A percentile compares a stretch with the other conserved stretches of the same genome.
Evolutionary conservation across 2,797 vertebrate genomes (phyloP).

Genomic region (Chloroceryle inda): DNA sequence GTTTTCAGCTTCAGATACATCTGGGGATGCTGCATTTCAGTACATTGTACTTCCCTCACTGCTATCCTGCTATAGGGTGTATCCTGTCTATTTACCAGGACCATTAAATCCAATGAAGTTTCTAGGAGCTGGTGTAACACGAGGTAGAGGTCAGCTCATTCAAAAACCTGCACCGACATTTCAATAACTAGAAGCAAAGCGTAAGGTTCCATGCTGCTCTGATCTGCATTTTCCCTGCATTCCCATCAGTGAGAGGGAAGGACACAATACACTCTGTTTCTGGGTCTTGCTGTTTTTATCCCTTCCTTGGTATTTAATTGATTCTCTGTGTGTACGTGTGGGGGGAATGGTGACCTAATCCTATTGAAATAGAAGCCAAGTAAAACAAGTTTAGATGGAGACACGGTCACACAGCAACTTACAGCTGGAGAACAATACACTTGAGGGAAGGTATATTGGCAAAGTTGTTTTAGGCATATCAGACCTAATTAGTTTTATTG

Average conservation of each 20-base stretch:
- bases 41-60: neutral
- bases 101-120: neutral
- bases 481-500: slow-evolving; percentile 11
- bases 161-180: neutral
- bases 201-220: neutral
- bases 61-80: neutral
- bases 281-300: slow-evolving; percentile 28
- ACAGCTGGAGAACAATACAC: neutral
- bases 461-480: neutral
- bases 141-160: neutral
- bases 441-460: slow-evolving; percentile 3
- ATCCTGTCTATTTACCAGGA: neutral
- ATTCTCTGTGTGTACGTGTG: neutral
- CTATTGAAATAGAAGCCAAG: slow-evolving; percentile 54
- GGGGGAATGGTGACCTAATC: slow-evolving; percentile 48
- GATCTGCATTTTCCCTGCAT: neutral
- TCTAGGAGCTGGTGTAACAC: neutral
- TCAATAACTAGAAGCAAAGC: neutral
- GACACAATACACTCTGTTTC: neutral
- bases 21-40: neutral
- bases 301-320: slow-evolving; percentile 51
- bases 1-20: neutral
- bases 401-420: neutral
- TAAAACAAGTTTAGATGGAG: slow-evolving; percentile 17
- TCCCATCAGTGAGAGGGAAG: neutral